Conservation (phyloP, 2,113 vertebrate species). For the Elephantulus edwardii region DNA sequence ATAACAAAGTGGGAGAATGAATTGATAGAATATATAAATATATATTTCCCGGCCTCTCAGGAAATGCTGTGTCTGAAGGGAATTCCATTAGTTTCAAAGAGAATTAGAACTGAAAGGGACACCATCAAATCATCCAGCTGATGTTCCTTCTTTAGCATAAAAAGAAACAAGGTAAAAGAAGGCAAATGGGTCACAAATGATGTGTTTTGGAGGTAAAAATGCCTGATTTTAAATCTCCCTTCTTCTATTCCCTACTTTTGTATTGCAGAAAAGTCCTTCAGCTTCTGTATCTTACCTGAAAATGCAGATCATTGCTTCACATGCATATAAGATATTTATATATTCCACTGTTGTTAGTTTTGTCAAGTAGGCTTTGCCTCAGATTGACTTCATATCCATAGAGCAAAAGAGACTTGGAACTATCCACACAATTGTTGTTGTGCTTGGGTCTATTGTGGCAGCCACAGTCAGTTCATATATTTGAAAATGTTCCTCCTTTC, state of each 20-base stretch:
- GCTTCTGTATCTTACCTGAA: not conserved
- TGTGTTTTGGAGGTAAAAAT: not conserved
- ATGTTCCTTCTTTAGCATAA: not conserved
- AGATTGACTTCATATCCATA: too few species aligned
- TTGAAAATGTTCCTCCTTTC: too few species aligned
- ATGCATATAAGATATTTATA: not conserved
- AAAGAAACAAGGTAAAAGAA: slow-evolving; percentile 50
- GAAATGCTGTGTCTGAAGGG: slow-evolving; percentile 56
- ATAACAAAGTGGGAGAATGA: slow-evolving; percentile 48
- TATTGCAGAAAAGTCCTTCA: not conserved
- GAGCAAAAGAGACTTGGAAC: too few species aligned
- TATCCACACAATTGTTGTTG: too few species aligned
- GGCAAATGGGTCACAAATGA: not conserved
- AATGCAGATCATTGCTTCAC: not conserved
- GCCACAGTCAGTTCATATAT: too few species aligned
- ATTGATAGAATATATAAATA: slow-evolving; percentile 68
- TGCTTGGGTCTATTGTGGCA: too few species aligned
- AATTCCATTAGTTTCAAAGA: slow-evolving; percentile 62
- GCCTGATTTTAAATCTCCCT: not conserved
- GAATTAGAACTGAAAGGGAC: slow-evolving; percentile 41
- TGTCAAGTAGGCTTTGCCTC: too few species aligned
- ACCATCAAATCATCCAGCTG: slow-evolving; percentile 13
- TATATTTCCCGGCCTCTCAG: slow-evolving; percentile 37
- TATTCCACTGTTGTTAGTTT: not conserved
- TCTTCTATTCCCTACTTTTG: not conserved